Conservation (phyloP, 2,797 vertebrate genomes). For the Melanotaenia maccullochi region DNA sequence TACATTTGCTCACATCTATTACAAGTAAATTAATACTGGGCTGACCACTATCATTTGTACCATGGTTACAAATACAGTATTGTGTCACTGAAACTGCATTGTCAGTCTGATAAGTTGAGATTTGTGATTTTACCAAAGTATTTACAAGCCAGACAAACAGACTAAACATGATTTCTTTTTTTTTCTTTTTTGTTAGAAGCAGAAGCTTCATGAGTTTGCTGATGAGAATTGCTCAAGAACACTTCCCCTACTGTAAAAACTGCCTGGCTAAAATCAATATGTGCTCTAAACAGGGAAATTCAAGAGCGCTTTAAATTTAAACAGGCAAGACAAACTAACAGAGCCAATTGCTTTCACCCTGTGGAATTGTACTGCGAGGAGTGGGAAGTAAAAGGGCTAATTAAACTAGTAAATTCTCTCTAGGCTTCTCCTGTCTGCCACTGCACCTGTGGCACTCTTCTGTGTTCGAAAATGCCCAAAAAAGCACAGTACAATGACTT, state of each 20-base stretch:
- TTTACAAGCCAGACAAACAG: no score
- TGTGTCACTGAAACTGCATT: no score
- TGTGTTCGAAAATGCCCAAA: conserved; percentile 13
- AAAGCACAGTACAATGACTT: conserved; percentile 10
- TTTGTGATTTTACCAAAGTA: no score
- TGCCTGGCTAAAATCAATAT: conserved; percentile 67
- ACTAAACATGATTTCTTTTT: background rate
- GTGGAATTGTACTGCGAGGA: conserved; percentile 71
- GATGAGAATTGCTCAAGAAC: conserved; percentile 40
- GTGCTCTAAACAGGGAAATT: conserved; percentile 61
- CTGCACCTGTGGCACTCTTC: conserved; percentile 20
- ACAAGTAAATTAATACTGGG: no score
- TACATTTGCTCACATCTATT: no score
- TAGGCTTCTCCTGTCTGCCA: conserved; percentile 47
- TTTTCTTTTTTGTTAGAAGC: background rate
- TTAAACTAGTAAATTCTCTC: conserved; percentile 80
- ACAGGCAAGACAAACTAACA: conserved; percentile 71
- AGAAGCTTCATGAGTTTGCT: conserved; percentile 8
- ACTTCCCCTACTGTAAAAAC: conserved; percentile 58
- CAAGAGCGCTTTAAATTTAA: conserved; percentile 71
- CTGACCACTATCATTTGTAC: no score
- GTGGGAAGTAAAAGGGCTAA: conserved; percentile 68
- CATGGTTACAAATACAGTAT: no score
- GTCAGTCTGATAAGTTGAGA: no score
- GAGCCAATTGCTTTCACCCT: conserved; percentile 76